A percentile compares a stretch with the other conserved stretches of the same genome.
Conservation (phyloP, 2,113 vertebrate species). For the Macroglossus sobrinus region DNA sequence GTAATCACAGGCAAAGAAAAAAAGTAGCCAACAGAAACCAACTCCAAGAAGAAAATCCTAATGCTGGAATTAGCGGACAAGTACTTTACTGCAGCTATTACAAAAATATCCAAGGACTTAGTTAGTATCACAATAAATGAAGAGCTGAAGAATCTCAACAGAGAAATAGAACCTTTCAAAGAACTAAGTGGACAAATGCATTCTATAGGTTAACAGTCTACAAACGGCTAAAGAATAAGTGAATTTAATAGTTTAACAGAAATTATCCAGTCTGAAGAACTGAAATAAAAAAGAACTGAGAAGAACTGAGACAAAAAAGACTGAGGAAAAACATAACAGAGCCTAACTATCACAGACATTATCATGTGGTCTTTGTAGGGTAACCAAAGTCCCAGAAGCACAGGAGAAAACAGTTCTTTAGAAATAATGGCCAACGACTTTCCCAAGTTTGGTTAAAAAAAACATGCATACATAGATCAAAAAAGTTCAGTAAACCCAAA, state of each 20-base stretch:
- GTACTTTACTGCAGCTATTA: neutral
- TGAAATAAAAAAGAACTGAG: neutral
- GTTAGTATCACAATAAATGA: neutral
- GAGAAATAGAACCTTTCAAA: neutral
- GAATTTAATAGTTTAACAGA: neutral
- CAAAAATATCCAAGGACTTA: neutral
- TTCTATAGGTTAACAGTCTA: neutral
- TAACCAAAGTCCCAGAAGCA: neutral
- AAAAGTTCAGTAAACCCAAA: neutral
- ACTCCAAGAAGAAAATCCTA: neutral
- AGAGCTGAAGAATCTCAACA: neutral
- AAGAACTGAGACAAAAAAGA: neutral
- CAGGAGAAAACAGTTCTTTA: neutral
- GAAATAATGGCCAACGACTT: neutral
- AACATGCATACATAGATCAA: neutral
- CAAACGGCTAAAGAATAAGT: neutral
- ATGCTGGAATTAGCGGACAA: neutral
- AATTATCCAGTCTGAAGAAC: neutral
- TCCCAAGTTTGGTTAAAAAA: neutral
- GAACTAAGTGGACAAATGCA: neutral
- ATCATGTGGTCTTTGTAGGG: neutral
- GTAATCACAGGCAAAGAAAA: neutral
- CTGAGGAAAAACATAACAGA: neutral
- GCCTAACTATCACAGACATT: neutral
- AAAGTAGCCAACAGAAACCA: neutral